Evolutionary conservation across 1,140 invertebrate species (phyloP), one percentile per base, ranked within the genome.

Genomic region (Leptonema lineaticorne): DNA sequence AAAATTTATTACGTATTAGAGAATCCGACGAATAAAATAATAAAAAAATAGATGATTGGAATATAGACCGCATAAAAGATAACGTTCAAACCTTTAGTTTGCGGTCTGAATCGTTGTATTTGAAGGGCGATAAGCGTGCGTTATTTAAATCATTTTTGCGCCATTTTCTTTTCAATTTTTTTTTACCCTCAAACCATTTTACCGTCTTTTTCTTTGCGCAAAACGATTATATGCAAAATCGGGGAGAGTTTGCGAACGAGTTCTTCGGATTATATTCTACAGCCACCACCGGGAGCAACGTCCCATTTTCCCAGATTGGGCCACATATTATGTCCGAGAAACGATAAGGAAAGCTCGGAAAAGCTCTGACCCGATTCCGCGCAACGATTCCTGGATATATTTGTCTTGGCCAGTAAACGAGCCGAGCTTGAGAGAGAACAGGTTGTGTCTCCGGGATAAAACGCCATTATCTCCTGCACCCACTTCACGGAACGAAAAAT

Each of bases 291-390:
- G 11, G 28, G n/a, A n/a, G 57, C 57, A n/a, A 59, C 57, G 57
- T 33, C 28, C 37, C 59, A 45, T 62, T 62, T 41, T 41, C 33
- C 26, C 59, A 45, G 59, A 62, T 62, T 62, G 59, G 59, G 59
- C 59, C 59, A 62, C 59, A 62, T 62, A 45, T 62, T 62, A 62
- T 24, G 59, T 62, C 59, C 59, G 26, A 45, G 16, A 20, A 33
- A 37, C 26, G 58, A 62, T 33, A 62, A 41, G 30, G 18, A 18
- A 45, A 62, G 27, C 18, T 22, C 27, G 16, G 37, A n/a, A 29
- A 58, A 33, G 57, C 57, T 27, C 37, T 62, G 59, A 62, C 59
- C 59, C 27, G 59, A 62, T 62, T 62, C 37, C 33, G 14, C 22
- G n/a, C 9, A 20, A 22, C 48, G 20, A 48, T 9, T n/a, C n/a